These are phyloP conservation scores for Chionomys nivalis DNA, from an alignment of 2,113 vertebrate species.

Conservation along the genomic window DNA sequence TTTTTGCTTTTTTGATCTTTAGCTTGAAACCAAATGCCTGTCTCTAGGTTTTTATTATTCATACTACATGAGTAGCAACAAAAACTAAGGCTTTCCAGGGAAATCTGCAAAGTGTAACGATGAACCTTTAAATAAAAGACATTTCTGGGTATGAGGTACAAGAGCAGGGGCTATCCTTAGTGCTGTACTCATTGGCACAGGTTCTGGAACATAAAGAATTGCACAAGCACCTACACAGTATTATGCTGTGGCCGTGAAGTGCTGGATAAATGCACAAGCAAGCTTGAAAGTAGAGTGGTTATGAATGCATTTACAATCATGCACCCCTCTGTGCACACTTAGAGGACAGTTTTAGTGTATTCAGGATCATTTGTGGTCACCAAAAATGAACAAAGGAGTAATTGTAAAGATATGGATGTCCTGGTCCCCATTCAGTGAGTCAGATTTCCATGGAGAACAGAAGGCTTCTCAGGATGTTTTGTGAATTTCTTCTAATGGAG, in stretches of 20 bases:
- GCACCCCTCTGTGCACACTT: not conserved
- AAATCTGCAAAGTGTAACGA: not conserved
- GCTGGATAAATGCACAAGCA: not conserved
- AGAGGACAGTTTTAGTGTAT: slow-evolving; percentile 41
- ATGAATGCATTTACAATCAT: not conserved
- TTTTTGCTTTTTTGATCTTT: no score
- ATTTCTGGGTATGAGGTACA: not conserved
- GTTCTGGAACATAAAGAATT: not conserved
- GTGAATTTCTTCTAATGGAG: not conserved
- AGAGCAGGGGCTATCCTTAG: not conserved
- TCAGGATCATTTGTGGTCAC: slow-evolving; percentile 45
- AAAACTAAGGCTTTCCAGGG: not conserved
- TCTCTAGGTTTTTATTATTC: no score
- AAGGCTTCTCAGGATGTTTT: not conserved
- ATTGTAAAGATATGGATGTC: not conserved
- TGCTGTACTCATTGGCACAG: not conserved
- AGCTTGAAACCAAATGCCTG: no score
- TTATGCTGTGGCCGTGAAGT: not conserved
- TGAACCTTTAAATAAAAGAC: slow-evolving; percentile 18
- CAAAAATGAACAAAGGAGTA: slow-evolving; percentile 14
- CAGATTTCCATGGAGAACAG: not conserved
- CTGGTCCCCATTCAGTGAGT: no score
- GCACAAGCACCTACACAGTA: not conserved
- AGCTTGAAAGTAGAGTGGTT: not conserved
- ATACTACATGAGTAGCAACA: not conserved